Base-by-base conservation (phyloP, 2,888 invertebrate genomes). In the Drosophila pegasa region DNA sequence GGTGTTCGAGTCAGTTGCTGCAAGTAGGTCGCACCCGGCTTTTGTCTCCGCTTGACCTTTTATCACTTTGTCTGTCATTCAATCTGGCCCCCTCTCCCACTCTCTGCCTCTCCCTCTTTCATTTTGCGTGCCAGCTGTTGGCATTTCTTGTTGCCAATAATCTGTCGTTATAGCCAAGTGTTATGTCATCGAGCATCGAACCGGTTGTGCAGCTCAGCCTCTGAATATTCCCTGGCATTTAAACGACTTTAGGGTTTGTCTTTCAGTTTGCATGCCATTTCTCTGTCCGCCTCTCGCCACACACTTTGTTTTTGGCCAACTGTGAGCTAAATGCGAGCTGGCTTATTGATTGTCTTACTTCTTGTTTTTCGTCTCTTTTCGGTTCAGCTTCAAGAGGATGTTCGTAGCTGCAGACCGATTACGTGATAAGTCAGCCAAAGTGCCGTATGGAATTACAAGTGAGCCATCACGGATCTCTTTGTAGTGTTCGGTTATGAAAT, bases 161-260 rank as follows among this genome's bases (percentile, higher is more conserved):
- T 80, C 73, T 81, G 71, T 72, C 71, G 68, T 62, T 83, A 68
- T 68, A 78, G 74, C 73, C 82, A 76, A 57, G 74, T 75, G 84
- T 87, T 87, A 87, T 86, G 80, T 88, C 86, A 88, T 84, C 75
- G 71, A 50, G 50, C 61, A 71, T 65, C 68, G 75, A 76, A 88
- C 84, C 78, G 88, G 86, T 86, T 80, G 47, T 48, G 56, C 70
- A 75, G 76, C 71, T 57, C 56, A 70, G 75, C 60, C 67, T 37
- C 41, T 67, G 64, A 71, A 65, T 65, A 78, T 78, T 62, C 80
- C 74, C 83, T 68, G 79, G 27, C 68, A 77, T 75, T 75, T 63
- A 62, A 66, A 59, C 57, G 54, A 62, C 52, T 75, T 59, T 78
- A 76, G 79, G 84, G 82, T 61, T 71, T 55, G 74, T 51, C 43